A percentile compares a stretch with the other conserved stretches of the same genome.
Evolutionary conservation across 2,888 invertebrate genomes (phyloP).

Genomic region (Oasisia sp.): DNA sequence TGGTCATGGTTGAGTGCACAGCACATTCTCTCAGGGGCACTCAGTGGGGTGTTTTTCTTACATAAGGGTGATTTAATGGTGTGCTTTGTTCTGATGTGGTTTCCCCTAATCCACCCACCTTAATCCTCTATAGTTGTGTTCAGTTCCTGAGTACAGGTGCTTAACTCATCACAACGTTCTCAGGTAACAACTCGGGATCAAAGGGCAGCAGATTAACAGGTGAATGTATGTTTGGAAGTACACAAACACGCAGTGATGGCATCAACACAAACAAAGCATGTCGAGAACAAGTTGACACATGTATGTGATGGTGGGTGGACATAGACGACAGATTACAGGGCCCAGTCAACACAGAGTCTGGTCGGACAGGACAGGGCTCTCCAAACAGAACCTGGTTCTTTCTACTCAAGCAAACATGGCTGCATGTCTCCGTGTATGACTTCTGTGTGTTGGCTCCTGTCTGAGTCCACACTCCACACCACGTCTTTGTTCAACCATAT

Average conservation of each 20-base stretch:
- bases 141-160: background rate
- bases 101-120: background rate
- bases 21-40: background rate
- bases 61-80: background rate
- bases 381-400: background rate
- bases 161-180: background rate
- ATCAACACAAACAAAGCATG: background rate
- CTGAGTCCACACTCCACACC: background rate
- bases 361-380: background rate
- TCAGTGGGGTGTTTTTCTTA: constrained; percentile 17
- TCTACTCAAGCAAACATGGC: background rate
- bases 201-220: background rate
- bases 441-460: background rate
- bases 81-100: background rate
- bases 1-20: background rate
- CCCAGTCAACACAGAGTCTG: background rate
- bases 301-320: background rate
- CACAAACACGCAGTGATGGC: background rate
- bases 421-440: background rate
- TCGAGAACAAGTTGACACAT: background rate
- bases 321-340: background rate
- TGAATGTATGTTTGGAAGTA: background rate
- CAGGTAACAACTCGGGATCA: background rate
- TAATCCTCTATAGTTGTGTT: background rate
- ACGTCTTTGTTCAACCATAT: no score